Evolutionary conservation across 2,797 vertebrate genomes (phyloP), one percentile per base, ranked within the genome.

Genomic region (Eremophila alpestris): DNA sequence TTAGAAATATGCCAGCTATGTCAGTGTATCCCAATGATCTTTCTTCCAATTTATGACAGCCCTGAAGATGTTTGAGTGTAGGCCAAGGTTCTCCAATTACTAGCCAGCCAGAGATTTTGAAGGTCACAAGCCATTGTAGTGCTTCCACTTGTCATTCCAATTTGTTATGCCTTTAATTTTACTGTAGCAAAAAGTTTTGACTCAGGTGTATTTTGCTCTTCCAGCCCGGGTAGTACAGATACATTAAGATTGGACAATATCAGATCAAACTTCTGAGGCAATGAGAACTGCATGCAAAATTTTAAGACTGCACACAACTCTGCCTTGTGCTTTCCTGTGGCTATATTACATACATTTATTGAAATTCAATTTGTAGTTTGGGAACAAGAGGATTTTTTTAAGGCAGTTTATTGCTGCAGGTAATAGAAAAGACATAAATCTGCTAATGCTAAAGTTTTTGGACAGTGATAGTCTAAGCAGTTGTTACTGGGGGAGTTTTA

Each of bases 341-440:
- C 69, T 85, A 11, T 94, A 91, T 75, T 90, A 58, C 36, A 91
- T 68, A 69, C 87, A 83, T 92, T 92, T 95, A 95, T 93, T 91
- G 92, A 93, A 95, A 95, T 95, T 85, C 93, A 85, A 95, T 96
- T 95, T 95, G 64, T 92, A 89, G 82, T 92, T 93, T 87, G 82
- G 65, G 79, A 95, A 76, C 29, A 73, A 87, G 87, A 89, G 27
- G 26, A 75, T 18, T 77, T 91, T 89, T 90, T 87, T 23, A 32
- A 85, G 62, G 62, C 51, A 69, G n/a, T 87, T 95, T 93, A 95
- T 85, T 91, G 62, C 79, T 86, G 51, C 62, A 89, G 76, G 87
- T 96, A 95, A 91, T 91, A 94, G 89, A 90, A 94, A 89, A 91
- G 65, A 17, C 62, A 92, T 91, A 95, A 95, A 94, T 92, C 89